Evolutionary conservation across 1,140 invertebrate genomes (phyloP).

Genomic region (Zaprionus kolodkinae): DNA sequence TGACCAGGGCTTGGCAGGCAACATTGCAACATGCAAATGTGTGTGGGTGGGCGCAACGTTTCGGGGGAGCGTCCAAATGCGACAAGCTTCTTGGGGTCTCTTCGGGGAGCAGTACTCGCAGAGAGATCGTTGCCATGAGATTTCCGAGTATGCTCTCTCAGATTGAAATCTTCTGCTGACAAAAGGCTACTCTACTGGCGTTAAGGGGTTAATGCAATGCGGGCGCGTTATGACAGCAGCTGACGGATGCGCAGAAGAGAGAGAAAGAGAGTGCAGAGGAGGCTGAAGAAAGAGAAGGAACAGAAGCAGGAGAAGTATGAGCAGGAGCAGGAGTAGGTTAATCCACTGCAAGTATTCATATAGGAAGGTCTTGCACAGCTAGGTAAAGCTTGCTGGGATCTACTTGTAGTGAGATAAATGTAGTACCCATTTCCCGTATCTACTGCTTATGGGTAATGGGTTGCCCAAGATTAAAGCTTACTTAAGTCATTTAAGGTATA

Average conservation of each 20-base stretch:
- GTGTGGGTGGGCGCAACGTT: constrained; percentile 69
- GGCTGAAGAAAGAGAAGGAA: neutral
- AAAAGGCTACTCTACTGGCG: constrained; percentile 36
- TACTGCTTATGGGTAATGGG: no score
- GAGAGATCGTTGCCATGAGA: neutral
- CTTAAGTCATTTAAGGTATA: no score
- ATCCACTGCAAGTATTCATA: neutral
- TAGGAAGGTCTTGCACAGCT: neutral
- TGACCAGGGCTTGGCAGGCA: constrained; percentile 75
- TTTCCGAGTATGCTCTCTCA: neutral
- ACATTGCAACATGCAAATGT: constrained; percentile 71
- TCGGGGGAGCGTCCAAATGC: neutral
- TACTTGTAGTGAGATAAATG: neutral
- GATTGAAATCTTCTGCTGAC: constrained; percentile 20
- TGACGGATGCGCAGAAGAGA: constrained; percentile 14
- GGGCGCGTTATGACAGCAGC: constrained; percentile 19
- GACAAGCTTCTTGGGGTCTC: neutral
- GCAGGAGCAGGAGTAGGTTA: neutral
- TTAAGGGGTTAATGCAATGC: constrained; percentile 36
- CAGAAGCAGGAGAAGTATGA: neutral
- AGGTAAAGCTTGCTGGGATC: neutral
- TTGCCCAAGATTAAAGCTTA: no score
- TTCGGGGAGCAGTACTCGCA: neutral
- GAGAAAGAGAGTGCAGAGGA: neutral
- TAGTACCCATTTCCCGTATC: neutral